phyloP scores from a whole-genome alignment of 2,888 invertebrate species.

The Caradrina kadenii region DNA sequence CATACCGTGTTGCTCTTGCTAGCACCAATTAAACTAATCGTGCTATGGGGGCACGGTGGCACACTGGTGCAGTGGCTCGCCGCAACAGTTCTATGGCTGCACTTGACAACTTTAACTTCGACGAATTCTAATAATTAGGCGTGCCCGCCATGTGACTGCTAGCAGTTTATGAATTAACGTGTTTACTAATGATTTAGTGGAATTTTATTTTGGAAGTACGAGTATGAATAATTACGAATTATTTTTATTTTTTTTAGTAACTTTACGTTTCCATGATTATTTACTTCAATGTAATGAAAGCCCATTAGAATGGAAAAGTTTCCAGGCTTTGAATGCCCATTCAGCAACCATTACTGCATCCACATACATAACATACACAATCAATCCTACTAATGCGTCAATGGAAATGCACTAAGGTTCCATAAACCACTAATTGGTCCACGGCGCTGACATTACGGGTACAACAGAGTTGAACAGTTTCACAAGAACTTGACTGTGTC shows the following conservation, averaged over 20 bases:
- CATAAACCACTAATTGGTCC: conserved; percentile 31
- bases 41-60: background rate
- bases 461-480: conserved; percentile 15
- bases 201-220: background rate
- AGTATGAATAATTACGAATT: too few relatives aligned
- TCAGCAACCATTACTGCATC: background rate
- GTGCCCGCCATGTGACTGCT: background rate
- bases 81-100: conserved; percentile 30
- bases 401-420: conserved; percentile 1
- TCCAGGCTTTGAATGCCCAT: background rate
- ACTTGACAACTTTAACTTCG: conserved; percentile 29
- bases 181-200: background rate
- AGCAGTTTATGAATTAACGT: conserved; percentile 7
- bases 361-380: background rate
- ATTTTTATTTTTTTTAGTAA: too few relatives aligned
- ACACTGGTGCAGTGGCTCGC: background rate
- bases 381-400: background rate
- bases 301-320: background rate
- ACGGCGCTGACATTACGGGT: conserved; percentile 5
- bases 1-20: background rate
- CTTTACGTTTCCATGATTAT: background rate
- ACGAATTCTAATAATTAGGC: conserved; percentile 34
- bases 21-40: conserved; percentile 26
- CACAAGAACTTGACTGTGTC: conserved; percentile 5
- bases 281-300: background rate